Base-by-base conservation (phyloP, 2,797 vertebrate genomes). In the Argentina silus region DNA sequence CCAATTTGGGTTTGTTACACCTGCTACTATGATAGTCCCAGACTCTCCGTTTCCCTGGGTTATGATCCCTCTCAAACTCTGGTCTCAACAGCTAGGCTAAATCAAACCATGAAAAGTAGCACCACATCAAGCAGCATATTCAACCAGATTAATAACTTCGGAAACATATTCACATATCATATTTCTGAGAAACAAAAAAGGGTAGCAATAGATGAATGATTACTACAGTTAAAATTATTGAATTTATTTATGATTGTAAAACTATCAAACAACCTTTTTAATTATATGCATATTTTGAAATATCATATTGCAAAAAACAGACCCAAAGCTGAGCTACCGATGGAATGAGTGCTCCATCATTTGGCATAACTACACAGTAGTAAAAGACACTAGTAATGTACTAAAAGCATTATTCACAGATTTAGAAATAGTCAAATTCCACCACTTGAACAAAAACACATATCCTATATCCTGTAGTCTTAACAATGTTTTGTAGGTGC, bases 21-120 rank as follows among this genome's bases (percentile, higher is more conserved):
- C 81, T 83, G 79, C 82, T 51, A 50, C 57, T 27, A 19, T 47
- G 68, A 50, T 10, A 61, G 78, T 59, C 72, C 72, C 69, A 47
- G 80, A 76, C 69, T 79, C 23, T 10, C 5, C 27, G 9, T 48
- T 36, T 47, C 44, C 36, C 42, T 44, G 36, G 23, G 47, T 27
- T 42, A 2, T 48, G 43, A 50, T 68, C 21, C 23, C 66, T 53
- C 66, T 67, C 23, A 23, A 56, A 72, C 53, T 69, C 14, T 47
- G 59, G 11, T 12, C 59, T 61, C 10, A 19, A 45, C 15, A 42
- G 68, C 55, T 55, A 42, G 12, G 8, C 48, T 50, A 55, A 61
- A 61, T 7, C 59, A 61, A 14, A 23, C 23, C 10, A 11, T 61
- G 23, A 10, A 15, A 61, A 36, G 23, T 14, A 61, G 23, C 59